These are phyloP conservation scores for Schmidtea mediterranea DNA, from an alignment of 1,140 invertebrate species.

Conservation along the genomic window DNA sequence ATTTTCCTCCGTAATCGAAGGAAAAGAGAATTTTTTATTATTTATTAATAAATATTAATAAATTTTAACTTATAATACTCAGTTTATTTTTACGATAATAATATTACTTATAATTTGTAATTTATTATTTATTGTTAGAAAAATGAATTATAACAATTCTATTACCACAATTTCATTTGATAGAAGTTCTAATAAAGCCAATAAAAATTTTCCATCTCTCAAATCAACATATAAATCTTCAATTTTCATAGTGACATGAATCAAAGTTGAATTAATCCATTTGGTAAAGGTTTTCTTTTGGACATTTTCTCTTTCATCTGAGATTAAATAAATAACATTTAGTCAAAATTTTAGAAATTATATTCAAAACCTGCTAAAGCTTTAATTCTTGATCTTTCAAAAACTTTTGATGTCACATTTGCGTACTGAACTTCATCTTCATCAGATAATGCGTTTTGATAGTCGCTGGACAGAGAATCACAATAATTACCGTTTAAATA, in stretches of 20 bases:
- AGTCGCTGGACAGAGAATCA: too few species aligned
- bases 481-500: too few species aligned
- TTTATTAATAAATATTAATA: too few species aligned
- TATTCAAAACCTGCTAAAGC: neutral
- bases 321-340: neutral
- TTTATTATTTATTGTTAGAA: neutral
- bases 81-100: neutral
- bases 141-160: neutral
- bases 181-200: constrained; percentile 80
- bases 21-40: too few species aligned
- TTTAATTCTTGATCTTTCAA: neutral
- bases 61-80: too few species aligned
- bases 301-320: constrained; percentile 88
- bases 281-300: constrained; percentile 99
- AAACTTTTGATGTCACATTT: neutral
- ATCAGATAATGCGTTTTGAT: too few species aligned
- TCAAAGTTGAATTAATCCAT: constrained; percentile 84
- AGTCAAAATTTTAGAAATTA: neutral
- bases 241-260: constrained; percentile 73
- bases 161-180: constrained; percentile 44
- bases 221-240: constrained; percentile 84
- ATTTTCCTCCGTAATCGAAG: too few species aligned
- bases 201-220: constrained; percentile 86
- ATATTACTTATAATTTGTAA: neutral
- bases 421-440: too few species aligned